Percentiles rank a stretch among this genome's conserved stretches.
phyloP scores from a whole-genome alignment of 1,140 invertebrate genomes.

The Sipha flava region DNA sequence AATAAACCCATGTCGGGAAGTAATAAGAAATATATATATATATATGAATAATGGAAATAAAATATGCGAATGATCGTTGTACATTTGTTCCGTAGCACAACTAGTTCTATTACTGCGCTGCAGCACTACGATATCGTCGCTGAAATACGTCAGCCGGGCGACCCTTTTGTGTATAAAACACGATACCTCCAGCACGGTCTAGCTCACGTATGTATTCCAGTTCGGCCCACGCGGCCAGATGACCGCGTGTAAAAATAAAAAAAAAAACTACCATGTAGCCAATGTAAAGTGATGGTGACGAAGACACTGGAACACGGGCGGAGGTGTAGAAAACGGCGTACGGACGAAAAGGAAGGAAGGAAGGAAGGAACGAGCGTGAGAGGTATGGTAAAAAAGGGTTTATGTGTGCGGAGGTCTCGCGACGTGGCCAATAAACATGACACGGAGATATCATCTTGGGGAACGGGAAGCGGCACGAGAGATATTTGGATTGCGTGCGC shows the following conservation, averaged over 20 bases:
- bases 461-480: constrained; percentile 6
- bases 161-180: constrained; percentile 6
- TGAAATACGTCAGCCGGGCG: background rate
- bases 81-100: background rate
- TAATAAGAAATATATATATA: background rate
- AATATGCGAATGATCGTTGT: background rate
- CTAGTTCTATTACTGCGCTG: background rate
- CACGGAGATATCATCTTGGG: background rate
- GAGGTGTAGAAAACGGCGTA: background rate
- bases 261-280: too few relatives aligned
- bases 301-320: too few relatives aligned
- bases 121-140: background rate
- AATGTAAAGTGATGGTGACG: too few relatives aligned
- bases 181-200: background rate
- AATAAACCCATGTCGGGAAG: background rate
- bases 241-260: too few relatives aligned
- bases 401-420: background rate
- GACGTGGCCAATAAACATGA: constrained; percentile 23
- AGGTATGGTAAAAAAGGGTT: background rate
- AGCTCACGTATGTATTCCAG: background rate
- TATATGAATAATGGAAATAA: background rate
- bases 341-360: background rate
- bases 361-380: background rate
- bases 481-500: constrained; percentile 20
- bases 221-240: background rate